Conservation (phyloP, 2,888 invertebrate species). For the Steromphala cineraria region DNA sequence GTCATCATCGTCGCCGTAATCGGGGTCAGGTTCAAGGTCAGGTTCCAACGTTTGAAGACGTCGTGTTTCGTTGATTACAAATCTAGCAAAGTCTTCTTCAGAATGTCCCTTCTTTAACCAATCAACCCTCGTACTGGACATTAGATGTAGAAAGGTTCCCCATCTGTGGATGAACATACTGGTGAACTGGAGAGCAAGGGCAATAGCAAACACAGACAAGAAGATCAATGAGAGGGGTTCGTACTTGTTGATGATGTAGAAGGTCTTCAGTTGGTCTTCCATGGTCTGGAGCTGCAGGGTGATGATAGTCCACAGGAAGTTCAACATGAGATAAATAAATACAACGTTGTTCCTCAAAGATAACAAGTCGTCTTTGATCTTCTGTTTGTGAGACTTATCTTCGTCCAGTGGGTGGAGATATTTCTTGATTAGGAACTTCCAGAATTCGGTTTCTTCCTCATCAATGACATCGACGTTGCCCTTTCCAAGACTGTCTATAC, state of each 20-base stretch:
- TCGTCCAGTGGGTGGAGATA: slow-evolving; percentile 96
- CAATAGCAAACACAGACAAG: slow-evolving; percentile 62
- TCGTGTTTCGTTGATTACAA: slow-evolving; percentile 65
- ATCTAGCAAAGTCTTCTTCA: slow-evolving; percentile 67
- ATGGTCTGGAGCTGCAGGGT: slow-evolving; percentile 96
- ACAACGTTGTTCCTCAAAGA: slow-evolving; percentile 65
- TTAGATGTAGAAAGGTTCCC: slow-evolving; percentile 69
- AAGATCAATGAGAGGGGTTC: slow-evolving; percentile 66
- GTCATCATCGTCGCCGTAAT: slow-evolving; percentile 56
- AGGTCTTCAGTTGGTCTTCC: slow-evolving; percentile 82
- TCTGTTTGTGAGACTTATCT: slow-evolving; percentile 82
- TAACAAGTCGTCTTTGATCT: slow-evolving; percentile 60
- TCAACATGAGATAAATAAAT: slow-evolving; percentile 86
- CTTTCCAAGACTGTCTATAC: slow-evolving; percentile 90
- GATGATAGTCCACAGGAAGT: slow-evolving; percentile 98
- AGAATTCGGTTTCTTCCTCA: slow-evolving; percentile 90
- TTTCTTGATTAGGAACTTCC: slow-evolving; percentile 95
- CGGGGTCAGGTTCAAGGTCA: slow-evolving; percentile 62
- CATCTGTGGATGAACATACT: slow-evolving; percentile 69
- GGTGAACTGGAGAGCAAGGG: slow-evolving; percentile 62
- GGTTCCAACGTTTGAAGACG: slow-evolving; percentile 64
- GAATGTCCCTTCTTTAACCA: slow-evolving; percentile 62
- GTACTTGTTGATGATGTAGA: slow-evolving; percentile 65
- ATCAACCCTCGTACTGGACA: slow-evolving; percentile 67
- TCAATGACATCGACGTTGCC: slow-evolving; percentile 91